Evolutionary conservation across 1,140 invertebrate genomes (phyloP), one percentile per base, ranked within the genome.

Genomic region (Bombyx mandarina): DNA sequence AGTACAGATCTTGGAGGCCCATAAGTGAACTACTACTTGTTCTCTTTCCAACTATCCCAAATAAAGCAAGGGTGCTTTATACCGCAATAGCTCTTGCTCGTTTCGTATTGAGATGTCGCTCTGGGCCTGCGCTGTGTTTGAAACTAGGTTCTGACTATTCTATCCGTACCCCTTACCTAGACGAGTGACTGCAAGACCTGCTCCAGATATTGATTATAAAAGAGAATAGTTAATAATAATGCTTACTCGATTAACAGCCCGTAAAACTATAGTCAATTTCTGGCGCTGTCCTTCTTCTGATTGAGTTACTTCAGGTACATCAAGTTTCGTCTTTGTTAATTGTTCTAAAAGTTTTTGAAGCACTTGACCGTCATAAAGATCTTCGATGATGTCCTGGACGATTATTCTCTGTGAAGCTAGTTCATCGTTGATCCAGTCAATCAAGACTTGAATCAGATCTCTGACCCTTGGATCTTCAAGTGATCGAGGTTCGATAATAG

Each of bases 351-450:
- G 86, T 89, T 99, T 99, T 81, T 99, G 98, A 10, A 99, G 88
- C 60, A 99, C 95, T 89, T 99, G 98, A 8, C 98, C 98, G 91
- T 99, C 98, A 86, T 99, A 99, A 55, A 99, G 88, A 90, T 99
- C 98, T 88, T 99, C 97, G 58, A 96, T 95, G 47, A 99, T 93
- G 74, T 98, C 93, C 84, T 99, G 98, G 0, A 99, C 98, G 75
- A 99, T 99, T 57, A 99, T 99, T 73, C 98, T 90, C 67, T 99
- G 96, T 66, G 94, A 91, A 0, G 98, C 98, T n/a, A 99, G 84
- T 82, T 98, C 98, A 89, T 99, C 97, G 86, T 99, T 99, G 45
- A 99, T 97, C 98, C 98, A 99, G 66, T 99, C 97, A 62, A 98
- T 94, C n/a, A 99, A 86, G 51, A 99, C 93, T 70, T 90, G 89